These are phyloP conservation scores for Paracentrotus lividus DNA, from an alignment of 53 echinoderm and acorn worm genomes.

Conservation along the genomic window DNA sequence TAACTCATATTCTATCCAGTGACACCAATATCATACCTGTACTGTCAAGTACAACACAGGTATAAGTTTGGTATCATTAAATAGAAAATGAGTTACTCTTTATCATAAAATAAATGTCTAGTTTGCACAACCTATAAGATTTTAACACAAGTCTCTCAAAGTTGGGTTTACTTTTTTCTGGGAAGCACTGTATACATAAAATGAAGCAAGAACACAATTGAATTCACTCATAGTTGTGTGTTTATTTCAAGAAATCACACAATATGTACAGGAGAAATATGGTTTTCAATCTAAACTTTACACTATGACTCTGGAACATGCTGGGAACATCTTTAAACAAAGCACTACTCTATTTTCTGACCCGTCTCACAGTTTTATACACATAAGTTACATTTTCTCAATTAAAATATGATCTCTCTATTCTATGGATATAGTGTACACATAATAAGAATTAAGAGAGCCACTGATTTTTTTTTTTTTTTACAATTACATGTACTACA, in stretches of 20 bases:
- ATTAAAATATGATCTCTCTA: constrained; percentile 46
- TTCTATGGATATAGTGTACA: constrained; percentile 12
- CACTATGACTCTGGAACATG: constrained; percentile 13
- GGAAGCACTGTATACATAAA: too few species aligned
- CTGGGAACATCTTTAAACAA: neutral
- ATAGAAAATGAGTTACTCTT: too few species aligned
- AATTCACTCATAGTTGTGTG: constrained; percentile 73
- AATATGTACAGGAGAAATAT: constrained; percentile 65
- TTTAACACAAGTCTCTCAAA: too few species aligned
- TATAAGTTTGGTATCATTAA: too few species aligned
- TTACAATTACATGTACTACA: constrained; percentile 24
- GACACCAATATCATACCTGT: too few species aligned
- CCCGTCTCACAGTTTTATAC: constrained; percentile 26
- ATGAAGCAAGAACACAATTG: neutral
- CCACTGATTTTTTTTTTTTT: neutral
- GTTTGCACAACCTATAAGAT: too few species aligned
- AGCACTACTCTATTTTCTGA: neutral
- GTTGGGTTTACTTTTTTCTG: too few species aligned
- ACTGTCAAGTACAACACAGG: too few species aligned
- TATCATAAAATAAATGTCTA: too few species aligned
- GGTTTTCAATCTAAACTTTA: constrained; percentile 42
- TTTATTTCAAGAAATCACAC: constrained; percentile 72
- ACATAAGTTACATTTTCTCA: constrained; percentile 19
- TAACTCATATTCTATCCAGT: too few species aligned
- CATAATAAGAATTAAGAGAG: constrained; percentile 27